Evolutionary conservation across 2,888 invertebrate species (phyloP).

Genomic region (Altica lythri): DNA sequence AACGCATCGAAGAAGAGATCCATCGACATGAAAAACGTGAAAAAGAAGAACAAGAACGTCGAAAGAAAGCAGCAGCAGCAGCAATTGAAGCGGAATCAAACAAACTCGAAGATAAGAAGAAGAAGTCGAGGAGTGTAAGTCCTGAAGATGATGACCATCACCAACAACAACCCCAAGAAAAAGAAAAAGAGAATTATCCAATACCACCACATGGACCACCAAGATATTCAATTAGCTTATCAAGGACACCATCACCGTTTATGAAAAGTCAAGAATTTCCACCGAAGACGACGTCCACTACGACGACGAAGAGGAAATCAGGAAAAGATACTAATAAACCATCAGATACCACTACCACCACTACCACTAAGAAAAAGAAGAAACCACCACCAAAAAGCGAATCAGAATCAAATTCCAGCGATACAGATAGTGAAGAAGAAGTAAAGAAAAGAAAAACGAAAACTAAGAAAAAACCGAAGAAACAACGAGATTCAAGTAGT

Average conservation of each 20-base stretch:
- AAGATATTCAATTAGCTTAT: constrained; percentile 74
- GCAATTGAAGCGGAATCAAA: constrained; percentile 38
- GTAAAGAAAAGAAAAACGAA: constrained; percentile 50
- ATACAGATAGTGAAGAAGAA: constrained; percentile 54
- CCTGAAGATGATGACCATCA: constrained; percentile 49
- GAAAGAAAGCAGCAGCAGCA: constrained; percentile 41
- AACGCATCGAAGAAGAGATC: constrained; percentile 47
- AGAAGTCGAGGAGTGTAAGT: constrained; percentile 53
- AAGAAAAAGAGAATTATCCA: constrained; percentile 46
- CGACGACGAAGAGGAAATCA: constrained; percentile 56
- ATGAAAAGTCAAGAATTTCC: constrained; percentile 70
- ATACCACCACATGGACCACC: constrained; percentile 56
- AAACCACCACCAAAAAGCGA: constrained; percentile 52
- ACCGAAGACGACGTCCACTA: constrained; percentile 55
- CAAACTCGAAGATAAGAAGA: constrained; percentile 46
- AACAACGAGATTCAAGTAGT: constrained; percentile 61
- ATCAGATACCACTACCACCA: constrained; percentile 54
- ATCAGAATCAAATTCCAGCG: constrained; percentile 53
- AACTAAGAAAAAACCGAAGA: constrained; percentile 51
- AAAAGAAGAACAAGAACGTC: constrained; percentile 39
- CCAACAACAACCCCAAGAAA: constrained; percentile 54
- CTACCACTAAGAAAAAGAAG: constrained; percentile 54
- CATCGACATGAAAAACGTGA: constrained; percentile 42
- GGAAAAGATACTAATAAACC: constrained; percentile 48
- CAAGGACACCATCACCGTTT: constrained; percentile 86